These are phyloP conservation scores for Hyaena hyaena DNA, from an alignment of 2,113 vertebrate species.

Conservation along the genomic window DNA sequence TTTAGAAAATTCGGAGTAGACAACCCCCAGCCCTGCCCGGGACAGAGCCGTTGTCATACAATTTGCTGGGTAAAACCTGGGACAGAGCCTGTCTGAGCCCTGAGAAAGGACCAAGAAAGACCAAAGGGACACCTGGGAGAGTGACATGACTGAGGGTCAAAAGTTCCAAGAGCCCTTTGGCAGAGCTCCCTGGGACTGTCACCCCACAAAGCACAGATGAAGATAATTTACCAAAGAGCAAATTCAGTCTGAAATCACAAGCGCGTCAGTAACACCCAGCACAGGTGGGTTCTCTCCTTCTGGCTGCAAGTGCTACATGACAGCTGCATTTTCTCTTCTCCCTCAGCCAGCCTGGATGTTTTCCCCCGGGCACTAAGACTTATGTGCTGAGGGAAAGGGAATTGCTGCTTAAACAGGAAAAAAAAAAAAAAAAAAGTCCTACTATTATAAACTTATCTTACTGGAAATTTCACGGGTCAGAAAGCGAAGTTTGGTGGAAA, in stretches of 20 bases:
- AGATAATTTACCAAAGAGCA: background rate
- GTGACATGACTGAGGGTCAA: background rate
- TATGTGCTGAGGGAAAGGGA: background rate
- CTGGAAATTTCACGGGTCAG: background rate
- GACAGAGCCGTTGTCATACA: background rate
- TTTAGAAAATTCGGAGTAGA: background rate
- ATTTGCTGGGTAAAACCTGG: background rate
- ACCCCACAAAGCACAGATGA: background rate
- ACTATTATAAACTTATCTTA: background rate
- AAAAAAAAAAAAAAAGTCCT: fast-evolving
- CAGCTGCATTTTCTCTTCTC: background rate
- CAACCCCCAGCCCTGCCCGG: too few relatives aligned
- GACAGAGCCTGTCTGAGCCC: background rate
- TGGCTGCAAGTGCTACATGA: background rate
- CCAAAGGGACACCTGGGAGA: background rate
- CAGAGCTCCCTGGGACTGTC: background rate
- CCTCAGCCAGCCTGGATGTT: background rate
- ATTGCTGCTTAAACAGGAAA: background rate
- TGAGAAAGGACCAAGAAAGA: background rate
- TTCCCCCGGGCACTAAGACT: background rate
- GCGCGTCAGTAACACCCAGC: background rate
- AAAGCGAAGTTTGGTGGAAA: background rate
- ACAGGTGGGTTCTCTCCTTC: background rate
- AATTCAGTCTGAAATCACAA: background rate
- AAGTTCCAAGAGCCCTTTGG: background rate